Base-by-base conservation (phyloP, 2,888 invertebrate species). In the Campoletis raptor region DNA sequence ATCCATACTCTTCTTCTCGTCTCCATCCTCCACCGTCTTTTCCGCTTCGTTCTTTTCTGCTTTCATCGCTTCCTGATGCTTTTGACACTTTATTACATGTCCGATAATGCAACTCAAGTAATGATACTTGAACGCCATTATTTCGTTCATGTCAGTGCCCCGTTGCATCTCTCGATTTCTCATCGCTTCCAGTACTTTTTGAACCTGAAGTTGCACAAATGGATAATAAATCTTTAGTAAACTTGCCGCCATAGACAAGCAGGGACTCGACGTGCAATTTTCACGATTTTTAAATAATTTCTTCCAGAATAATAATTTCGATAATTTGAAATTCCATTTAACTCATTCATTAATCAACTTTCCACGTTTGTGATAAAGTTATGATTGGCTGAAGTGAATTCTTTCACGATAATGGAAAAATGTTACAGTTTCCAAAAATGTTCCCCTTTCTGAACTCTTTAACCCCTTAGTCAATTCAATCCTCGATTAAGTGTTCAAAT, bases 51-150 rank as follows among this genome's bases (percentile, higher is more conserved):
- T 90, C 87, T 92, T 94, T 57, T 93, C 92, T 0, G 91, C 91
- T 83, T 95, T 95, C 85, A 95, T 95, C 2, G 96, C 95, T 92
- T 95, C 96, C 90, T 96, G 96, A 89, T 96, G 96, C 89, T 97
- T 97, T 90, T 96, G 96, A 88, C 96, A 96, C 90, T 96, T 97
- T 87, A 96, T 94, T 76, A 97, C 95, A 94, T 97, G 97, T 52
- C 95, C 95, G n/a, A 97, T 95, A 81, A 98, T 95, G 94, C 96
- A 97, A 40, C 96, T 95, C 7, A 98, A 94, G 92, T 98, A 98
- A 93, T 98, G 98, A 93, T 97, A 97, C 94, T 99, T 99, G 89
- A 98, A 97, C 15, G 98, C 97, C 96, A 98, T 97, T 40, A 98
- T 96, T 95, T 99, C 99, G 93, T 99, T 99, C 0, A 97, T 96